Evolutionary conservation across 2,113 vertebrate genomes (phyloP).

Genomic region (Gasterosteus aculeatus): DNA sequence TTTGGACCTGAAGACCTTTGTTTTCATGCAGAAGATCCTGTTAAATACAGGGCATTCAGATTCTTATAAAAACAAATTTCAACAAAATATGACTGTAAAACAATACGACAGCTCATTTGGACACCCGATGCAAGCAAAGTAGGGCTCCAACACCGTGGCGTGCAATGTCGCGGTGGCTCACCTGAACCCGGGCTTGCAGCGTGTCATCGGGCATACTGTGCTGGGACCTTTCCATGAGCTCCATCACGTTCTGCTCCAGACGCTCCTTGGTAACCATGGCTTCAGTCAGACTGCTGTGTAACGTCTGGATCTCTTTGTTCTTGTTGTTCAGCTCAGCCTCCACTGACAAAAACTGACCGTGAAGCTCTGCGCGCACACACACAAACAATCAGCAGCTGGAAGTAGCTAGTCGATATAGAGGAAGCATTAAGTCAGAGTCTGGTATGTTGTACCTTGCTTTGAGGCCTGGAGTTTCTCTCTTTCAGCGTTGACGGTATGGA

Average conservation of each 20-base stretch:
- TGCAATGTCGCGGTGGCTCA: constrained; percentile 25
- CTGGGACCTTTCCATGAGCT: constrained; percentile 91
- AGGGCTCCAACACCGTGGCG: background rate
- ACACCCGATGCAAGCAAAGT: background rate
- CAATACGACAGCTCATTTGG: background rate
- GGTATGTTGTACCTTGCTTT: constrained; percentile 84
- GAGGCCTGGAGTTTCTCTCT: constrained; percentile 85
- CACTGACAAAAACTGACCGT: constrained; percentile 88
- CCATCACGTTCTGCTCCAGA: constrained; percentile 91
- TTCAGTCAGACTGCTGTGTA: constrained; percentile 92
- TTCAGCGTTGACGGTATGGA: constrained; percentile 90
- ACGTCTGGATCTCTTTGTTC: constrained; percentile 91
- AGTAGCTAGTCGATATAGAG: background rate
- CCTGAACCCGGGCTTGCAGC: constrained; percentile 85
- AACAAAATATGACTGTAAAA: background rate
- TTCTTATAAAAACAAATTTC: background rate
- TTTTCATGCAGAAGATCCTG: constrained; percentile 96
- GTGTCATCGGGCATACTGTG: constrained; percentile 88
- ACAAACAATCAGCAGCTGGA: background rate
- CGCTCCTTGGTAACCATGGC: constrained; percentile 92
- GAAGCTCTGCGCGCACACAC: constrained; percentile 84
- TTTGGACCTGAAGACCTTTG: constrained; percentile 88
- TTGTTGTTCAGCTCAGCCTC: constrained; percentile 85
- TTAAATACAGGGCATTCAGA: constrained; percentile 26
- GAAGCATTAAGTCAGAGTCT: background rate